phyloP scores from a whole-genome alignment of 2,888 invertebrate genomes.

The Cepaea hortensis region DNA sequence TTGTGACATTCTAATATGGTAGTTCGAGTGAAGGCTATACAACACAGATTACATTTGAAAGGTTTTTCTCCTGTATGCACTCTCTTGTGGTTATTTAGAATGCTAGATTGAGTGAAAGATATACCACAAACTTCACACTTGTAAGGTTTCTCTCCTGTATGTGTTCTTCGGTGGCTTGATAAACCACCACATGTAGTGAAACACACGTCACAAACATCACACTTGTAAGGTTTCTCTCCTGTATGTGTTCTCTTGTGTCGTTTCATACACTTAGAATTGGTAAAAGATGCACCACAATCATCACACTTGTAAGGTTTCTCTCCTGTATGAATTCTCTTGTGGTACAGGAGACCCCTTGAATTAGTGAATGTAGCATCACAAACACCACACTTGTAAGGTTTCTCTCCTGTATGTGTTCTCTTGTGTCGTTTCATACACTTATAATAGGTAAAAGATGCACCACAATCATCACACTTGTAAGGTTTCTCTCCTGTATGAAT shows the following conservation, averaged over 20 bases:
- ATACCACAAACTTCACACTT: too few relatives aligned
- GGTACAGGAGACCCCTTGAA: neutral
- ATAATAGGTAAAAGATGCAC: neutral
- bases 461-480: neutral
- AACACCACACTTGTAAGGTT: too few relatives aligned
- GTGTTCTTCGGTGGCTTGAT: too few relatives aligned
- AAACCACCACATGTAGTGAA: too few relatives aligned
- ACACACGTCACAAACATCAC: slow-evolving; percentile 18
- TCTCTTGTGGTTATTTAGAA: too few relatives aligned
- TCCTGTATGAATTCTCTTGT: neutral
- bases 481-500: neutral
- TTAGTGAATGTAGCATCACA: neutral
- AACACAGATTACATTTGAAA: too few relatives aligned
- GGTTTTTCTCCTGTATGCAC: too few relatives aligned
- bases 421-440: neutral
- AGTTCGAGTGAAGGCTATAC: neutral
- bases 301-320: slow-evolving; percentile 2
- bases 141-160: too few relatives aligned
- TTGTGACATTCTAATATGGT: neutral
- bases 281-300: neutral
- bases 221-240: neutral
- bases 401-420: too few relatives aligned
- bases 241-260: neutral
- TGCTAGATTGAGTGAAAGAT: too few relatives aligned
- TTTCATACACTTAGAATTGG: neutral